Evolutionary conservation across 1,140 invertebrate genomes (phyloP).

Genomic region (Zaprionus capensis): DNA sequence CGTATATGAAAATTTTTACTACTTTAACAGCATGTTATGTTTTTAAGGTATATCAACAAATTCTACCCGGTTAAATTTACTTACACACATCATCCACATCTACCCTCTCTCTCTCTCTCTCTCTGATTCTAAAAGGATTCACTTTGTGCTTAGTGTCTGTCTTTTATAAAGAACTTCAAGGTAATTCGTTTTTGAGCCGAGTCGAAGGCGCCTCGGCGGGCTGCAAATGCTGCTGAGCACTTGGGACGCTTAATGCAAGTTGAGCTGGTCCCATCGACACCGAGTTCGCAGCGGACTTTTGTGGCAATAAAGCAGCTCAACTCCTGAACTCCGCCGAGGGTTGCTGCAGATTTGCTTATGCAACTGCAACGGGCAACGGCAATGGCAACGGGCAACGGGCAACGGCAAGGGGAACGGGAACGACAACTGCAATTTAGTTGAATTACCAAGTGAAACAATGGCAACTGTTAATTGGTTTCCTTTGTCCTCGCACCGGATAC

Average conservation of each 20-base stretch:
- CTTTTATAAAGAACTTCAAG: background rate
- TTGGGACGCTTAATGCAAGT: background rate
- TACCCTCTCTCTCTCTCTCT: background rate
- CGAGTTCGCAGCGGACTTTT: conserved; percentile 42
- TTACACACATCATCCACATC: too few species aligned
- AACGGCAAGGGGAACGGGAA: conserved; percentile 42
- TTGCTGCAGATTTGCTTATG: conserved; percentile 46
- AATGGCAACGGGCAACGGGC: conserved; percentile 50
- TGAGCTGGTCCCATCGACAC: background rate
- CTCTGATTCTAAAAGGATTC: background rate
- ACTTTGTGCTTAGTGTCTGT: background rate
- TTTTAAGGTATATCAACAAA: too few species aligned
- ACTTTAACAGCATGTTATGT: too few species aligned
- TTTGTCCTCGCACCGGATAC: conserved; percentile 61
- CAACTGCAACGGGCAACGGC: conserved; percentile 42
- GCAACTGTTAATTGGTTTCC: conserved; percentile 82
- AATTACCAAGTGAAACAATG: conserved; percentile 83
- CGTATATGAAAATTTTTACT: too few species aligned
- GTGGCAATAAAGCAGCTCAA: conserved; percentile 66
- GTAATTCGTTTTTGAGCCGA: background rate
- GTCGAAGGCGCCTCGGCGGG: background rate
- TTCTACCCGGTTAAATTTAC: too few species aligned
- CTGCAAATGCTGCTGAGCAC: background rate
- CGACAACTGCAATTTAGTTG: conserved; percentile 79
- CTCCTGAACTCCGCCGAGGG: conserved; percentile 49